These are phyloP conservation scores for Lepidotrigona ventralis DNA, from an alignment of 1,140 invertebrate species.

Conservation along the genomic window DNA sequence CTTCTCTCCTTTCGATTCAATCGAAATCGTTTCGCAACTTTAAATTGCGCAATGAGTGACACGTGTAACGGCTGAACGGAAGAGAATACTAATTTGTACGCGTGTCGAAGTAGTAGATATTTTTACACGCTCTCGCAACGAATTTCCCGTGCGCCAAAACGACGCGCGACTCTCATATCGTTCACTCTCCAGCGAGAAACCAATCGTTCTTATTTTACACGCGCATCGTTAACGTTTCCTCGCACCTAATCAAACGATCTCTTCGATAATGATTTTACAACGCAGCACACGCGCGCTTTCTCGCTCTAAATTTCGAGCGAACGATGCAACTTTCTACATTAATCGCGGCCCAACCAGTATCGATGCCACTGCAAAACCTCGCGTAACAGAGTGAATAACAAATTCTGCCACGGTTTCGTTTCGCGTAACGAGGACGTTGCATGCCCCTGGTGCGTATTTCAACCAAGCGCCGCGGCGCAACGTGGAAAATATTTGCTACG, in stretches of 20 bases:
- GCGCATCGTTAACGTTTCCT: neutral
- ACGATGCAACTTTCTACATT: conserved; percentile 15
- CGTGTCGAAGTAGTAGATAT: neutral
- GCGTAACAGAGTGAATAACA: conserved; percentile 2
- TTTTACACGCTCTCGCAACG: neutral
- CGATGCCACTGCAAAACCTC: neutral
- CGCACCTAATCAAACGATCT: neutral
- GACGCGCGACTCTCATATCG: too few species aligned
- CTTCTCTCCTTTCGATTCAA: neutral
- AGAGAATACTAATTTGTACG: neutral
- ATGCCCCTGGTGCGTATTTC: conserved; percentile 1
- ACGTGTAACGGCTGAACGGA: neutral
- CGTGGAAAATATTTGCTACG: conserved; percentile 3
- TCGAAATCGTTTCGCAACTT: neutral
- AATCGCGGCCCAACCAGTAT: neutral
- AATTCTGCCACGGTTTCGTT: neutral
- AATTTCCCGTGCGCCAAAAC: neutral
- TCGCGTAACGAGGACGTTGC: conserved; percentile 20
- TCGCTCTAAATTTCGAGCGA: conserved; percentile 24
- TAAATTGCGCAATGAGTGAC: too few species aligned
- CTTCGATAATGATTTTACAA: neutral
- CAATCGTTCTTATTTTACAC: neutral
- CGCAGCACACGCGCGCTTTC: too few species aligned
- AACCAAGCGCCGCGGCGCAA: neutral
- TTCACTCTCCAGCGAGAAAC: neutral